Evolutionary conservation across 2,797 vertebrate genomes (phyloP), one percentile per base, ranked within the genome.

Genomic region (Octomys mimax): DNA sequence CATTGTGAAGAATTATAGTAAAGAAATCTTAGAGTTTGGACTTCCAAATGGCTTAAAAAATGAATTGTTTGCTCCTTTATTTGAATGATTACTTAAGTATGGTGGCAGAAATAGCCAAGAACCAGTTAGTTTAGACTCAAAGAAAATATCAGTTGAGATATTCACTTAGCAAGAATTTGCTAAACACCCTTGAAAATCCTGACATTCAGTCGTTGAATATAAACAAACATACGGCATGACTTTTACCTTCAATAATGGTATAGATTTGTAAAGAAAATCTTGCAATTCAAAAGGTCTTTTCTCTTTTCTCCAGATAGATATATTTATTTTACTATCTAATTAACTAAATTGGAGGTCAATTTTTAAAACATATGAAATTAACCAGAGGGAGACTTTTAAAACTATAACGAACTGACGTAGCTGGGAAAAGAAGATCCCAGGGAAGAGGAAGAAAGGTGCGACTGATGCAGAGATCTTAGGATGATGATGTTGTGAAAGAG

Each of bases 211-310:
- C 6, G 9, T 49, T 14, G 49, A 71, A 13, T 66, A n/a, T 79
- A 91, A 92, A 92, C 10, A 68, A 68, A 81, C 5, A 54, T 10
- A 71, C n/a, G 16, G 61, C 39, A 73, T 57, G 83, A 14, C 0
- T 92, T 94, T 95, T 70, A 8, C 39, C 52, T 5, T 90, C 8
- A 95, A 66, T 77, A 87, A 92, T 62, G 70, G 39, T n/a, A 84
- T 28, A 46, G 14, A 62, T 39, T 14, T 64, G 6, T 79, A 91
- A 82, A 92, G 36, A 77, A 96, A 92, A 86, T 0, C 2, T 79
- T n/a, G 36, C 13, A 57, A 16, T 73, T 82, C 73, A 54, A 19
- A 10, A 9, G 91, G 49, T 92, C 42, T 91, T 5, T 16, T 66
- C 22, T 93, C 21, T 61, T 9, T 52, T 95, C 31, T 91, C 94